These are phyloP conservation scores for Chlamydotis undulata DNA, from an alignment of 2,113 vertebrate species.

Conservation along the genomic window DNA sequence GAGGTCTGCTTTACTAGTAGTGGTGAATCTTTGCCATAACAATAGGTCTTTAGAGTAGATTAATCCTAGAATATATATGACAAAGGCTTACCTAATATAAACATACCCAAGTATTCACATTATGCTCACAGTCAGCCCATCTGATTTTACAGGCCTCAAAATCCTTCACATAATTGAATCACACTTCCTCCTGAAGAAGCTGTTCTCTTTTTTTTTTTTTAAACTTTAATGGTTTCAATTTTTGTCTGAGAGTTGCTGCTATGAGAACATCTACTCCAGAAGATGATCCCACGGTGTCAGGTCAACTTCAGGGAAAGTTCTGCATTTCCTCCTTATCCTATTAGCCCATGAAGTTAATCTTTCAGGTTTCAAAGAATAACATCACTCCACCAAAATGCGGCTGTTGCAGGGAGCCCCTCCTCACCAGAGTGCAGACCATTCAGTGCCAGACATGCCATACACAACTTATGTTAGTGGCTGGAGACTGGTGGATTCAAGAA, in stretches of 20 bases:
- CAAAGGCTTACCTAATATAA: neutral
- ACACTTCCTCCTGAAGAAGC: neutral
- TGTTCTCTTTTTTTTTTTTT: neutral
- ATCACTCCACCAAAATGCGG: neutral
- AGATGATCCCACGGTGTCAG: neutral
- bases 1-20: neutral
- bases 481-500: neutral
- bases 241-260: neutral
- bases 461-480: neutral
- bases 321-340: neutral
- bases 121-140: neutral
- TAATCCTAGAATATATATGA: neutral
- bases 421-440: neutral
- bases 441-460: neutral
- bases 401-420: neutral
- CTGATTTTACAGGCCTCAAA: neutral
- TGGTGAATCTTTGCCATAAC: neutral
- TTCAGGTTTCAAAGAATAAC: neutral
- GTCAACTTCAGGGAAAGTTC: neutral
- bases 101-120: neutral
- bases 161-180: neutral
- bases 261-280: neutral
- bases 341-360: neutral
- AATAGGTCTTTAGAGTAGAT: neutral
- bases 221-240: neutral